phyloP scores from a whole-genome alignment of 2,888 invertebrate species.

The Toxonevra muliebris region DNA sequence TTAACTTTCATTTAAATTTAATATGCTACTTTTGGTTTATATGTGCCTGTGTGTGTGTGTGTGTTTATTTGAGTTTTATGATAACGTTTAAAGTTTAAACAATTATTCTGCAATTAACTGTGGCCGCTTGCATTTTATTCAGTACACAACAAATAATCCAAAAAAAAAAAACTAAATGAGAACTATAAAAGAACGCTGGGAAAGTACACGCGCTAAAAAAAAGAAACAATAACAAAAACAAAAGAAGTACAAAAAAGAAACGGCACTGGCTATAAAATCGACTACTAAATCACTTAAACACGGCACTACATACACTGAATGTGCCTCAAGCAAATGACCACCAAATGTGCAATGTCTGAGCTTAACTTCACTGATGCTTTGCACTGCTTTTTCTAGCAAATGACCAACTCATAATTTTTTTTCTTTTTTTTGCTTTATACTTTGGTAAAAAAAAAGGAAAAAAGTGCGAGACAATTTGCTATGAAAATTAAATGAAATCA shows the following conservation, averaged over 20 bases:
- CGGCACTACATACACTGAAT: background rate
- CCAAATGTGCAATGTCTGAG: slow-evolving; percentile 26
- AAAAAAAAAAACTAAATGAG: too few relatives aligned
- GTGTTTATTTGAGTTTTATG: too few relatives aligned
- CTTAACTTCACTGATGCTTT: slow-evolving; percentile 8
- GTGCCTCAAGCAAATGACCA: slow-evolving; percentile 35
- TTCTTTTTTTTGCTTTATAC: background rate
- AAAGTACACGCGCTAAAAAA: slow-evolving; percentile 30
- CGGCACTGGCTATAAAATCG: slow-evolving; percentile 6
- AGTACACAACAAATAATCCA: too few relatives aligned
- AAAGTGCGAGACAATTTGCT: slow-evolving; percentile 20
- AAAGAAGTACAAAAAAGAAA: background rate
- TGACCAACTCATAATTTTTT: background rate
- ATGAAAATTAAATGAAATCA: slow-evolving; percentile 34
- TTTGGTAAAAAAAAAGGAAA: too few relatives aligned
- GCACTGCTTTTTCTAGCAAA: slow-evolving; percentile 23
- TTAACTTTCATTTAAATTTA: too few relatives aligned
- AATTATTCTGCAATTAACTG: too few relatives aligned
- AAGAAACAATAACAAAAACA: background rate
- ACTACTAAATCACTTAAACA: background rate
- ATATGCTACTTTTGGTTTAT: too few relatives aligned
- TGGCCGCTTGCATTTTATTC: too few relatives aligned
- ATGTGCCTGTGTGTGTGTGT: too few relatives aligned
- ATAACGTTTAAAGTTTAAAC: too few relatives aligned
- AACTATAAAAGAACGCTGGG: slow-evolving; percentile 13